Evolutionary conservation across 2,113 vertebrate species (phyloP).

Genomic region (Nannospalax galili): DNA sequence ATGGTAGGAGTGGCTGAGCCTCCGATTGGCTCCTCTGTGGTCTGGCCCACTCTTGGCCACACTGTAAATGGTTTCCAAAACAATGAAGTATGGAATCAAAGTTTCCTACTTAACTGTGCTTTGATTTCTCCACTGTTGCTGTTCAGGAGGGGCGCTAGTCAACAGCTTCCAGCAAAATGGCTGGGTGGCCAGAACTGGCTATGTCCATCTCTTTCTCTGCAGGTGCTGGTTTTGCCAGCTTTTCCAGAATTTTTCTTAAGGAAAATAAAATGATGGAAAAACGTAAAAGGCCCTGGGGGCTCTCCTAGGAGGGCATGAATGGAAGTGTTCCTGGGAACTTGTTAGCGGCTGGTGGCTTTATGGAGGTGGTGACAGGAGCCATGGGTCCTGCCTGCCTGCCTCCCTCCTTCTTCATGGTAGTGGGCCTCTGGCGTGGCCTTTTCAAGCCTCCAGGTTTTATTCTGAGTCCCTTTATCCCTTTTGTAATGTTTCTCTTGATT

Average conservation of each 20-base stretch:
- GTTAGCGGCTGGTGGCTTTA: not conserved
- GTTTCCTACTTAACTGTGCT: not conserved
- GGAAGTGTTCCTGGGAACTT: not conserved
- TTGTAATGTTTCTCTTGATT: not conserved
- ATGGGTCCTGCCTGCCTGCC: rapidly evolving
- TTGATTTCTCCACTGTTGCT: not conserved
- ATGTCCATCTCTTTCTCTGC: not conserved
- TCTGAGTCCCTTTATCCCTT: not conserved
- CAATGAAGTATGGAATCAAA: not conserved
- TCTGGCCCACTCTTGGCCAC: not conserved
- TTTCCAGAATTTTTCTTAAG: not conserved
- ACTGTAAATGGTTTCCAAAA: not conserved
- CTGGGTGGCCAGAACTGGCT: not conserved
- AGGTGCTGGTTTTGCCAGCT: not conserved
- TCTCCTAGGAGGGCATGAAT: not conserved
- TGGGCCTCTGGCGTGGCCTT: not conserved
- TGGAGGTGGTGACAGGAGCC: not conserved
- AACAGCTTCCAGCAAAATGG: not conserved
- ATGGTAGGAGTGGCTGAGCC: not conserved
- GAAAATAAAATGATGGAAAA: not conserved
- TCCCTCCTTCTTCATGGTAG: not conserved
- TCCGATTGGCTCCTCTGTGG: not conserved
- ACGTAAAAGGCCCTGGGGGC: not conserved
- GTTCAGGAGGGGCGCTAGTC: not conserved
- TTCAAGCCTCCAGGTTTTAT: not conserved